A percentile compares a stretch with the other conserved stretches of the same genome.
phyloP scores from a whole-genome alignment of 2,888 invertebrate species.

The Nomada hirtipes region DNA sequence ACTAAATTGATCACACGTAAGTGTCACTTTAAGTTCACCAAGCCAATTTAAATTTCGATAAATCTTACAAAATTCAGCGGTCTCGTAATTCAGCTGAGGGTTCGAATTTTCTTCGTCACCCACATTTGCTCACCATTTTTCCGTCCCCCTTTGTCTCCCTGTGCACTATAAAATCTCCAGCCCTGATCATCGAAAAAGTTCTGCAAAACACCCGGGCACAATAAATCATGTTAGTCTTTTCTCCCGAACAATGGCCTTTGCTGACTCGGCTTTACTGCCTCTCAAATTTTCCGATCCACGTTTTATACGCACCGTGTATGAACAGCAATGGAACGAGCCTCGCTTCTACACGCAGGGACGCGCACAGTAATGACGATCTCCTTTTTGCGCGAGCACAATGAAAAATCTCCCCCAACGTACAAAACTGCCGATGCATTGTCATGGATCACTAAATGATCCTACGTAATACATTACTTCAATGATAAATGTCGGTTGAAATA shows the following conservation, averaged over 20 bases:
- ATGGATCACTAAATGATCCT: conserved; percentile 22
- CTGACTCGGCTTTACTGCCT: conserved; percentile 61
- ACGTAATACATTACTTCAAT: conserved; percentile 14
- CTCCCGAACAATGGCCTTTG: conserved; percentile 54
- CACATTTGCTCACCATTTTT: not conserved
- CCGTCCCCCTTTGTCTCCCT: not conserved
- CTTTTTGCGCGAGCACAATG: conserved; percentile 32
- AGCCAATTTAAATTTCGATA: conserved; percentile 12
- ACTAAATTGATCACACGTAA: too few relatives aligned
- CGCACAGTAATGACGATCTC: conserved; percentile 20
- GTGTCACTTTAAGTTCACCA: not conserved
- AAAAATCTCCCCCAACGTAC: conserved; percentile 26
- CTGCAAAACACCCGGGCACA: conserved; percentile 61
- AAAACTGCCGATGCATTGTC: conserved; percentile 45
- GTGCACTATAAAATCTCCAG: conserved; percentile 29
- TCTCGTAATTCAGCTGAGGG: conserved; percentile 18
- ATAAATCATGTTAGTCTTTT: conserved; percentile 64
- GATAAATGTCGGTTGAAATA: conserved; percentile 25
- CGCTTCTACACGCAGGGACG: conserved; percentile 23
- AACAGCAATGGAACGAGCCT: conserved; percentile 16
- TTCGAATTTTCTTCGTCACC: conserved; percentile 20
- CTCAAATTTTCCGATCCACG: conserved; percentile 39
- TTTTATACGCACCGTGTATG: conserved; percentile 34
- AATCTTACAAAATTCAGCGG: not conserved
- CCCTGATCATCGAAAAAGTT: conserved; percentile 45